Base-by-base conservation (phyloP, 2,113 vertebrate species). In the Petrocephalus zakoni region DNA sequence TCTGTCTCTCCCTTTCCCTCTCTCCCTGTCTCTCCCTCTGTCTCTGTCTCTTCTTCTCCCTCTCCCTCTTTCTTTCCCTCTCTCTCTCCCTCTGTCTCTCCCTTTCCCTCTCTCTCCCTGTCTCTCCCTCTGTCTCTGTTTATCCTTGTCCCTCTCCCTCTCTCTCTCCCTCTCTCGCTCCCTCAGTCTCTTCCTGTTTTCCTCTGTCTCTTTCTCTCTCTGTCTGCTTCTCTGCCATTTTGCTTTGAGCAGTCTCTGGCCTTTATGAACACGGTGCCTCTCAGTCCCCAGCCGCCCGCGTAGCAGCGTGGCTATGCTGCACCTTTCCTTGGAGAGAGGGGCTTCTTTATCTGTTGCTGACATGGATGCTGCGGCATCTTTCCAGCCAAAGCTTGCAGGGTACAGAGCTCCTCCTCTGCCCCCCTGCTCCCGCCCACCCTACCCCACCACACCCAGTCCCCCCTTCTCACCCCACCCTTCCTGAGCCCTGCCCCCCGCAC, bases 221-320 rank as follows among this genome's bases (percentile, higher is more conserved):
- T 34, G 68, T 37, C 68, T 17, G 68, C 13, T 75, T 34, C 13
- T 37, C 10, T 75, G 68, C 68, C 34, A 25, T 25, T 75, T 4
- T 15, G 4, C 25, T 34, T 34, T 72, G 25, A 15, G 25, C 64
- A 34, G 25, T 34, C 29, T 17, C 68, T 34, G 64, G 94, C 94
- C 93, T 93, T 94, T 96, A 95, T 93, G 58, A 95, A 95, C 94
- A 94, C 94, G 94, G 93, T 93, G 91, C 93, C 94, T 96, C 95
- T 95, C 95, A 94, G 94, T 93, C 93, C 0, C 68, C 68, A 17
- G 13, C 34, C 10, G 29, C 68, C 34, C 25, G 15, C 25, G 15
- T 25, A 37, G 68, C 4, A 29, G 10, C 10, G 61, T 72, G n/a
- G 1, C n/a, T 37, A 25, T 37, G 68, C 68, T 37, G 29, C 68